A percentile compares a stretch with the other conserved stretches of the same genome.
phyloP scores from a whole-genome alignment of 2,113 vertebrate species.

The Channa argus region DNA sequence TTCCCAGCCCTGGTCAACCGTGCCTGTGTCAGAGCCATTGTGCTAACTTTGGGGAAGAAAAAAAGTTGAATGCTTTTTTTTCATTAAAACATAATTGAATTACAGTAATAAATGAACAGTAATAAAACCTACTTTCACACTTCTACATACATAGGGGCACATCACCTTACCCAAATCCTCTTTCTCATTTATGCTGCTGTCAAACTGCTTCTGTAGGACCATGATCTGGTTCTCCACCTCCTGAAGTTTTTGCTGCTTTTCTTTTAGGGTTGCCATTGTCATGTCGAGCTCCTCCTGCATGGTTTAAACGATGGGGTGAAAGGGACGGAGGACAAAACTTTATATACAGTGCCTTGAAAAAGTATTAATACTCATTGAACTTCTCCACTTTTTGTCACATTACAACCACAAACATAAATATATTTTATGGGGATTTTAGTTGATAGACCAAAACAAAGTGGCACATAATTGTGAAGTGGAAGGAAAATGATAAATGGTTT shows the following conservation, averaged over 20 bases:
- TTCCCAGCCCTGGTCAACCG: constrained; percentile 85
- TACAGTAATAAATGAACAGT: background rate
- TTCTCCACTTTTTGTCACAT: too few species aligned
- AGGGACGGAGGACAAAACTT: background rate
- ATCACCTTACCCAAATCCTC: constrained; percentile 83
- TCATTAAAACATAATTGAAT: too few species aligned
- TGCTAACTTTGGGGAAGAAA: constrained; percentile 75
- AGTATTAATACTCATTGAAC: too few species aligned
- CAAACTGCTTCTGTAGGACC: constrained; percentile 85
- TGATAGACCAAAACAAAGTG: too few species aligned
- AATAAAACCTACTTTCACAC: background rate
- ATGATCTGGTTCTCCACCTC: constrained; percentile 85
- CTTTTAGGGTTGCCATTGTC: constrained; percentile 83
- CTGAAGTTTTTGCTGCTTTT: constrained; percentile 85
- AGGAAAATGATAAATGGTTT: too few species aligned
- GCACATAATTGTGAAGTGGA: too few species aligned
- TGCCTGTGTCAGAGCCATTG: constrained; percentile 85
- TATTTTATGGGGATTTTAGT: too few species aligned
- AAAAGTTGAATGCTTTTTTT: background rate
- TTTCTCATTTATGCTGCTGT: constrained; percentile 85
- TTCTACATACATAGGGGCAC: too few species aligned
- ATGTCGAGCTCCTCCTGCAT: constrained; percentile 85
- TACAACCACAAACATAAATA: too few species aligned
- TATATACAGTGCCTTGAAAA: too few species aligned
- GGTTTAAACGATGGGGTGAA: background rate